Conservation (phyloP, 2,888 invertebrate species). For the Panzeria rudis region DNA sequence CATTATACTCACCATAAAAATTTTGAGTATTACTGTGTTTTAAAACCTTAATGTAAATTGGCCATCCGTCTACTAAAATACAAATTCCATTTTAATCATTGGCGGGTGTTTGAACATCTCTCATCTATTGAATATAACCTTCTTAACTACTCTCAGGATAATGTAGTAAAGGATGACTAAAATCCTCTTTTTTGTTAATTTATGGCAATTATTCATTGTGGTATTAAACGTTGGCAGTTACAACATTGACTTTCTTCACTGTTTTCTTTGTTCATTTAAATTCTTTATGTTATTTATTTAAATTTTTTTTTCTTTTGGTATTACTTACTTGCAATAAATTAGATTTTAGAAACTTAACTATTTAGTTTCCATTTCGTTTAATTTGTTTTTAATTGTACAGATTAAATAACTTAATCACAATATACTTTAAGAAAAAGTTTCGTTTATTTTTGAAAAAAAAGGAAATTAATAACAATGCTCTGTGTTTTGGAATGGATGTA, state of each 20-base stretch:
- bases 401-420: conserved; percentile 58
- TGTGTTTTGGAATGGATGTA: too few relatives aligned
- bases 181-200: conserved; percentile 41
- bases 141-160: not conserved
- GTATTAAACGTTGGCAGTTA: conserved; percentile 55
- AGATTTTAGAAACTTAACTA: conserved; percentile 51
- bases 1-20: too few relatives aligned
- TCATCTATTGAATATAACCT: not conserved
- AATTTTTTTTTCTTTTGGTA: not conserved
- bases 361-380: conserved; percentile 63
- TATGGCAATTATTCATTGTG: conserved; percentile 64
- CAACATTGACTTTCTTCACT: conserved; percentile 35
- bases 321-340: conserved; percentile 50
- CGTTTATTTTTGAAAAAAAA: not conserved
- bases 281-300: not conserved
- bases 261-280: not conserved
- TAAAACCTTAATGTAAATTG: too few relatives aligned
- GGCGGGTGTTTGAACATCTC: too few relatives aligned
- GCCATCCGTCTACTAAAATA: too few relatives aligned
- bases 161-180: not conserved
- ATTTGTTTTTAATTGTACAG: conserved; percentile 66
- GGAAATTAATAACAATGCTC: not conserved
- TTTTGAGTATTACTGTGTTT: too few relatives aligned
- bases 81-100: too few relatives aligned
- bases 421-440: not conserved